phyloP scores from a whole-genome alignment of 2,113 vertebrate species.

The Lophura nycthemera region DNA sequence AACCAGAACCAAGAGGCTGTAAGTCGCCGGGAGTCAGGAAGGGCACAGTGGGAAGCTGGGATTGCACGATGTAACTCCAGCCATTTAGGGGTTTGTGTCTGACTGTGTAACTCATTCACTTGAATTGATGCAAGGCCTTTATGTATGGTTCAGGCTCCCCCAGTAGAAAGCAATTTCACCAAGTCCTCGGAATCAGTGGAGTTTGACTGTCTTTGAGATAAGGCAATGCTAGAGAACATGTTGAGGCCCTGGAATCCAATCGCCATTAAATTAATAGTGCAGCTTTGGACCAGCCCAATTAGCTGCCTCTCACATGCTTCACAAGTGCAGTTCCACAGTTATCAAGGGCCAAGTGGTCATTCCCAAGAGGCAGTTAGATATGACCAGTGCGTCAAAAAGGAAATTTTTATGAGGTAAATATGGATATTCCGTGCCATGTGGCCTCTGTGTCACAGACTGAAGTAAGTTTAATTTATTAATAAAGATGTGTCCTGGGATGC shows the following conservation, averaged over 20 bases:
- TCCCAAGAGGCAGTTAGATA: neutral
- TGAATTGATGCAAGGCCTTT: neutral
- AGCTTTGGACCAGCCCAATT: neutral
- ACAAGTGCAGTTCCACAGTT: neutral
- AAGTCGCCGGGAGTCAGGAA: constrained; percentile 40
- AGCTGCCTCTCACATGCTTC: neutral
- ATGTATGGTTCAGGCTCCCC: neutral
- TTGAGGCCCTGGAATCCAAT: neutral
- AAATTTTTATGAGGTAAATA: neutral
- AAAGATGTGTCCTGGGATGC: neutral
- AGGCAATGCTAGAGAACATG: neutral
- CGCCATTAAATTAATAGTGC: accelerated
- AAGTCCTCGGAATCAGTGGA: neutral
- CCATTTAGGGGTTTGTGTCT: neutral
- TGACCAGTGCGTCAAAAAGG: neutral
- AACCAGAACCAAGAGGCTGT: constrained; percentile 42
- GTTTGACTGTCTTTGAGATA: neutral
- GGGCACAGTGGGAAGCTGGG: constrained; percentile 40
- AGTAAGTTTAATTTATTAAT: neutral
- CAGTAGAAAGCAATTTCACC: neutral
- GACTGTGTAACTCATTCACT: neutral
- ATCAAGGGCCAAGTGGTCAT: neutral
- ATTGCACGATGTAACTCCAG: constrained; percentile 9
- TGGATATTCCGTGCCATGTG: too few species aligned
- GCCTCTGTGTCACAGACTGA: too few species aligned